Evolutionary conservation across 1,140 invertebrate genomes (phyloP).

Genomic region (Leptinotarsa undecemlineata): DNA sequence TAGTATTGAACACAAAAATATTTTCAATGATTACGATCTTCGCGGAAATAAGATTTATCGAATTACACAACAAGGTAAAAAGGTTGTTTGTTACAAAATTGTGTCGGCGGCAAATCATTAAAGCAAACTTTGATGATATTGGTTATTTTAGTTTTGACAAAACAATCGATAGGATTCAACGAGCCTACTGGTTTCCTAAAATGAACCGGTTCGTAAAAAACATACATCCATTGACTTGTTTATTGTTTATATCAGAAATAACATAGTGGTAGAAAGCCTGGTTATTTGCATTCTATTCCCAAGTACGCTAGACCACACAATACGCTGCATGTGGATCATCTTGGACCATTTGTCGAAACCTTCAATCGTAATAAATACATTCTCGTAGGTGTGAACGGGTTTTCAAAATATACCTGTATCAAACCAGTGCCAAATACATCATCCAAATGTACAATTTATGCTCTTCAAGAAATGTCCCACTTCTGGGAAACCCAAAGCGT

Average conservation of each 20-base stretch:
- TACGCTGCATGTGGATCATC: no score
- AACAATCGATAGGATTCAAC: background rate
- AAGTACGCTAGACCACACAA: background rate
- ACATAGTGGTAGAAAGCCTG: background rate
- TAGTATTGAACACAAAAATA: no score
- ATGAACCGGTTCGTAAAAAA: background rate
- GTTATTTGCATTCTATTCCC: background rate
- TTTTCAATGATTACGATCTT: no score
- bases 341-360: no score
- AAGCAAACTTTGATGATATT: background rate
- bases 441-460: background rate
- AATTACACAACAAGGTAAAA: no score
- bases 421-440: background rate
- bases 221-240: background rate
- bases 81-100: background rate
- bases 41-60: no score
- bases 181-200: background rate
- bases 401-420: no score
- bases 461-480: background rate
- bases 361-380: no score
- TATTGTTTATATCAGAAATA: background rate
- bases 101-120: background rate
- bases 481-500: background rate
- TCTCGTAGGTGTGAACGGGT: no score
- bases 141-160: background rate